These are phyloP conservation scores for Trichogramma dendrolimi DNA, from an alignment of 2,888 invertebrate genomes.

Conservation along the genomic window DNA sequence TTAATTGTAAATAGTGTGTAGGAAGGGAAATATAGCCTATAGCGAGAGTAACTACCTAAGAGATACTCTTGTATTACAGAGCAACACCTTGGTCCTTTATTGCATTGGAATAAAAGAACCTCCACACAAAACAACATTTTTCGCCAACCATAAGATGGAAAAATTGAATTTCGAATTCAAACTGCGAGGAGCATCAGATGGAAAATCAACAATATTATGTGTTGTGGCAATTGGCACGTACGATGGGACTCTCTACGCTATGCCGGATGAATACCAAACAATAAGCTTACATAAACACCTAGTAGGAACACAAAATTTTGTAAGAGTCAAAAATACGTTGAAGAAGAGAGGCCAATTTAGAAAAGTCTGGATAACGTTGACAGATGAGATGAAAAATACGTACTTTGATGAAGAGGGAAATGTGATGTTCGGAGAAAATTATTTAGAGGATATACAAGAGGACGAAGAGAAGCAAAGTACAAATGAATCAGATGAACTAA, in stretches of 20 bases:
- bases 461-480: neutral
- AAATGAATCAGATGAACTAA: neutral
- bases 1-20: too few species aligned
- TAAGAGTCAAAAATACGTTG: conserved; percentile 27
- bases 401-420: conserved; percentile 30
- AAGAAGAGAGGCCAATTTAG: conserved; percentile 28
- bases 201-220: conserved; percentile 25
- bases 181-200: conserved; percentile 18
- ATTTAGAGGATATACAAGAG: conserved; percentile 24
- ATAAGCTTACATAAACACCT: conserved; percentile 13
- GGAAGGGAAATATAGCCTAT: too few species aligned
- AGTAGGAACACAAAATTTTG: conserved; percentile 15
- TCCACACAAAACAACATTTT: too few species aligned
- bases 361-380: conserved; percentile 28
- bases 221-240: conserved; percentile 29
- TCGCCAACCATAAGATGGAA: too few species aligned
- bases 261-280: conserved; percentile 24
- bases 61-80: too few species aligned
- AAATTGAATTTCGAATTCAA: conserved; percentile 25
- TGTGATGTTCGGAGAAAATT: conserved; percentile 22
- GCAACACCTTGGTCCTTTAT: too few species aligned
- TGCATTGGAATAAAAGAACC: too few species aligned
- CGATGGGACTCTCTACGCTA: conserved; percentile 18
- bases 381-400: conserved; percentile 17
- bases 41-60: conserved; percentile 15